Conservation (phyloP, 2,797 vertebrate species). For the Crax fasciolata region DNA sequence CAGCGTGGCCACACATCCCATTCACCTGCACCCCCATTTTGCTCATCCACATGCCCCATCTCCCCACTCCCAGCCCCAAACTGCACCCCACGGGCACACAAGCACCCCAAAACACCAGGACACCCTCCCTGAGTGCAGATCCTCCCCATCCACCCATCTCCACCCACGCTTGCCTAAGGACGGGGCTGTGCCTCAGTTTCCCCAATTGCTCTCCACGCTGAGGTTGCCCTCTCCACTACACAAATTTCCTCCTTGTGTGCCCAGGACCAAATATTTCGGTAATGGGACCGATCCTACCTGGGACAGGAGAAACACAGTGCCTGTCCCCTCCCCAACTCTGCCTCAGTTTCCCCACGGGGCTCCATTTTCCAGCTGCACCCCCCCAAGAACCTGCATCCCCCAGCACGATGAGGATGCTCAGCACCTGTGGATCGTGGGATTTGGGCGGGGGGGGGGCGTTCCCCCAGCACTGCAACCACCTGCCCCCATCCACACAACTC, state of each 20-base stretch:
- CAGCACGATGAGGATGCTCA: neutral
- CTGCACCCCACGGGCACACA: accelerated
- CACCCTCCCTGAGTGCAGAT: neutral
- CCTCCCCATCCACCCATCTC: neutral
- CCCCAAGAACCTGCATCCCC: neutral
- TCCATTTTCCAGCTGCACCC: neutral
- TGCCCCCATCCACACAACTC: neutral
- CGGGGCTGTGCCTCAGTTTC: neutral
- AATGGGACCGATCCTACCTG: neutral
- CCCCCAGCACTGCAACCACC: neutral
- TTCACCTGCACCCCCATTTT: neutral
- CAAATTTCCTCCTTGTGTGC: neutral
- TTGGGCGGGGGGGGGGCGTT: neutral
- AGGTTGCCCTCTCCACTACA: neutral
- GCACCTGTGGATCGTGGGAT: neutral
- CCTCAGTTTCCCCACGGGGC: slow-evolving; percentile 31
- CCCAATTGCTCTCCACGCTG: neutral
- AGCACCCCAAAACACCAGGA: neutral
- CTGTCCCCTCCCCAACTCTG: accelerated
- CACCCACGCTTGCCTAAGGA: neutral
- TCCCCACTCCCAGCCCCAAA: too few species aligned
- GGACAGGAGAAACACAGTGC: neutral
- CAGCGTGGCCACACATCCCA: neutral
- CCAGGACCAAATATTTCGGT: neutral
- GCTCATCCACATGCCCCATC: neutral